Evolutionary conservation across 2,113 vertebrate species (phyloP), one percentile per base, ranked within the genome.

Genomic region (Scomber scombrus): DNA sequence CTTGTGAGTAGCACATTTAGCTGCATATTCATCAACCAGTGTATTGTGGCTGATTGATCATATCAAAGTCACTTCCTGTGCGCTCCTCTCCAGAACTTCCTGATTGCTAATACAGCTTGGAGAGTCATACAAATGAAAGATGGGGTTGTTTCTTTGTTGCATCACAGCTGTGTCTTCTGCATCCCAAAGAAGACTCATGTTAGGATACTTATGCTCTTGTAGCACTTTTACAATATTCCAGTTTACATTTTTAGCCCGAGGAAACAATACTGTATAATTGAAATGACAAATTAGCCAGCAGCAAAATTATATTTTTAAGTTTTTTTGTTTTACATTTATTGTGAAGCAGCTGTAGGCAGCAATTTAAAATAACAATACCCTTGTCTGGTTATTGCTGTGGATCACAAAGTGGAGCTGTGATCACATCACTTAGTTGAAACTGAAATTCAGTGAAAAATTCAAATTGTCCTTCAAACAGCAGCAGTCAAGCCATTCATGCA

Each of bases 51-150:
- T 82, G 86, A 88, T 90, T 90, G 82, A 91, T 89, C 66, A 16
- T 82, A 89, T 91, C 84, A 88, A 72, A 80, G 70, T 6, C 9
- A 78, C 86, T 92, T 91, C 88, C 81, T 85, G 68, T 7, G 55
- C 52, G 10, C 80, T 84, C 78, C 71, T 73, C 78, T 71, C 40
- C 64, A 61, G 14, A 65, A 80, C 85, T 83, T 89, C 82, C 88
- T 89, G 90, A 90, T 91, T 88, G 79, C 86, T 67, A 43, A 73
- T 66, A 75, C 62, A 56, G 74, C 57, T 83, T 18, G 56, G 47
- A 87, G 61, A 88, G 54, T 50, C 67, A 60, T 83, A 81, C 80
- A 82, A 84, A 85, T 55, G 76, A 23, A 51, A 31, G 50, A 86
- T 14, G 75, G 71, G 62, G 47, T 67, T 1, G 2, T 13, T 61